A percentile compares a stretch with the other conserved stretches of the same genome.
Conservation (phyloP, 2,113 vertebrate species). For the Sinocyclocheilus grahami region DNA sequence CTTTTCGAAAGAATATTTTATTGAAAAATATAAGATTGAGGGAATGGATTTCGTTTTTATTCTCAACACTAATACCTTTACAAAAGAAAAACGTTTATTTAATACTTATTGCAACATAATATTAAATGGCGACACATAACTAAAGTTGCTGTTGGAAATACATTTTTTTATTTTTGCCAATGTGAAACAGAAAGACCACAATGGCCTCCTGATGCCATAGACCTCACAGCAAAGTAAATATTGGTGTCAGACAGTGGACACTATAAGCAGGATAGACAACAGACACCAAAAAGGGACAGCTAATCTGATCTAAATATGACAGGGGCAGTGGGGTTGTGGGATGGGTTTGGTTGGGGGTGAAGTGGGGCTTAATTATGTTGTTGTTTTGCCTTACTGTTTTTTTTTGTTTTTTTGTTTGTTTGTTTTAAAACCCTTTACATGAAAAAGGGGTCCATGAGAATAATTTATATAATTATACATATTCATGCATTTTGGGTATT, state of each 20-base stretch:
- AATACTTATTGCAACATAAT: too few species aligned
- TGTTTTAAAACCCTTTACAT: background rate
- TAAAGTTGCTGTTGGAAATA: background rate
- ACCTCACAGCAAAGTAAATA: constrained; percentile 25
- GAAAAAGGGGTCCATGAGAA: constrained; percentile 7
- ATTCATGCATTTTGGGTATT: constrained; percentile 5
- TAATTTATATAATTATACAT: constrained; percentile 19
- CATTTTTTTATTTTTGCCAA: background rate
- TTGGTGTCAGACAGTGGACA: constrained; percentile 52
- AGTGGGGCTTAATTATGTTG: constrained; percentile 42
- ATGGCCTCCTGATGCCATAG: background rate
- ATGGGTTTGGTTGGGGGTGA: background rate
- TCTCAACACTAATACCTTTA: too few species aligned
- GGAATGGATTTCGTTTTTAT: too few species aligned
- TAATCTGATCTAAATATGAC: constrained; percentile 58
- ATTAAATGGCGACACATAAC: background rate
- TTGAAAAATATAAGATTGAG: too few species aligned
- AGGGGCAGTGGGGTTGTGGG: constrained; percentile 8
- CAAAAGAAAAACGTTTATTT: too few species aligned
- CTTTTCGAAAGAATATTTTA: too few species aligned
- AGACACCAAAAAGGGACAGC: constrained; percentile 39
- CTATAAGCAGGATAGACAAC: constrained; percentile 49
- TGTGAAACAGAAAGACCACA: background rate
- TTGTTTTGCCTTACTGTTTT: constrained; percentile 31
- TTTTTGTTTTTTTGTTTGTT: constrained; percentile 7